Evolutionary conservation across 2,113 vertebrate genomes (phyloP), one percentile per base, ranked within the genome.

Genomic region (Semicossyphus pulcher): DNA sequence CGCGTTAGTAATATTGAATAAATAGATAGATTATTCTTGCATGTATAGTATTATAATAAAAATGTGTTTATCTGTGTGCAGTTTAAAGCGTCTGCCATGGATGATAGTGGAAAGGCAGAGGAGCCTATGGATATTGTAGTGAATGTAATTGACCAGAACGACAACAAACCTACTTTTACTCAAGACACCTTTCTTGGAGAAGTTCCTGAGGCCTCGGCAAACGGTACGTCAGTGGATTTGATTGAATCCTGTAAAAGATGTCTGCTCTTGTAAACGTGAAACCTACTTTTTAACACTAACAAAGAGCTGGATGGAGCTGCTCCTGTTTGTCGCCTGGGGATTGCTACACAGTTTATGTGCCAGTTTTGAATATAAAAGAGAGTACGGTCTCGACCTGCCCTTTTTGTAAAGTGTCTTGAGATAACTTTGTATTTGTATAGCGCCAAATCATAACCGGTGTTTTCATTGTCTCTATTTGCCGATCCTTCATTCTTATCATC

Each of bases 91-190:
- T 57, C 86, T 48, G 91, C 91, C 34, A 21, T 51, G 2, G 47
- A 14, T 21, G 25, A 26, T 0, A 72, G 67, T 42, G 10, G 11
- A 61, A 0, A 0, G 1, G 64, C 63, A 7, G 93, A 92, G 44
- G 14, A 16, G 0, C 86, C 91, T 0, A 92, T 93, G 88, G 89
- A 93, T 0, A 85, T 94, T 21, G 21, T 65, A 1, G 80, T 94
- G 0, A 58, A 61, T 10, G 88, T 94, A 5, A 54, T 80, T 0
- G 94, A 94, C 56, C 47, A 73, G 72, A 94, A 94, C 21, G 94
- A 94, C 85, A 93, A 94, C 71, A 72, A 14, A 1, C 94, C 94
- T 15, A 0, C 32, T 4, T 95, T 95, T 61, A 49, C 18, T 10
- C 11, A 91, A 59, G 26, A 68, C 57, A 83, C 72, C 31, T 94